Percentiles rank a stretch among this genome's conserved stretches.
These are phyloP conservation scores for Agonopterix heracliana DNA, from an alignment of 2,888 invertebrate genomes.

Conservation along the genomic window DNA sequence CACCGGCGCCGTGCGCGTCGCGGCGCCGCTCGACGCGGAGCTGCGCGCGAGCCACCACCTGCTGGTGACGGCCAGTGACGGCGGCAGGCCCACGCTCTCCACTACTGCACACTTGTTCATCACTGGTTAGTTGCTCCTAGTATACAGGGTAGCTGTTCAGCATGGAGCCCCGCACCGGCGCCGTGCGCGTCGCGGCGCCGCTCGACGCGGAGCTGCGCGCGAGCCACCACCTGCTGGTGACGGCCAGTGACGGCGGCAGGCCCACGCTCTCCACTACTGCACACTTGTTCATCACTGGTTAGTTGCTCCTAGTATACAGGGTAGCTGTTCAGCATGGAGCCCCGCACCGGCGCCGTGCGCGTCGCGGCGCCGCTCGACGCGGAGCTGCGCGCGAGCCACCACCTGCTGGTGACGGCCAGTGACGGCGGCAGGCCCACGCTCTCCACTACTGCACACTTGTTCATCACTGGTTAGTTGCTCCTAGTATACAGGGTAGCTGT, in stretches of 20 bases:
- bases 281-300: conserved; percentile 87
- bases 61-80: conserved; percentile 87
- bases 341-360: conserved; percentile 84
- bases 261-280: conserved; percentile 88
- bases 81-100: conserved; percentile 87
- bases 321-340: conserved; percentile 88
- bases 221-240: conserved; percentile 85
- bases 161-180: conserved; percentile 85
- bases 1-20: conserved; percentile 86
- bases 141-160: conserved; percentile 84
- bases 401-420: conserved; percentile 86
- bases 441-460: conserved; percentile 87
- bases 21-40: conserved; percentile 89
- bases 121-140: conserved; percentile 63
- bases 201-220: conserved; percentile 87
- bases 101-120: conserved; percentile 91
- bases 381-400: conserved; percentile 83
- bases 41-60: conserved; percentile 83
- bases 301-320: background rate
- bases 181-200: conserved; percentile 84
- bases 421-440: conserved; percentile 91
- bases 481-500: conserved; percentile 74
- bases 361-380: conserved; percentile 88
- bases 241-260: conserved; percentile 89
- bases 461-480: conserved; percentile 79